phyloP scores from a whole-genome alignment of 2,113 vertebrate genomes.

The Ancistrus triradiatus region DNA sequence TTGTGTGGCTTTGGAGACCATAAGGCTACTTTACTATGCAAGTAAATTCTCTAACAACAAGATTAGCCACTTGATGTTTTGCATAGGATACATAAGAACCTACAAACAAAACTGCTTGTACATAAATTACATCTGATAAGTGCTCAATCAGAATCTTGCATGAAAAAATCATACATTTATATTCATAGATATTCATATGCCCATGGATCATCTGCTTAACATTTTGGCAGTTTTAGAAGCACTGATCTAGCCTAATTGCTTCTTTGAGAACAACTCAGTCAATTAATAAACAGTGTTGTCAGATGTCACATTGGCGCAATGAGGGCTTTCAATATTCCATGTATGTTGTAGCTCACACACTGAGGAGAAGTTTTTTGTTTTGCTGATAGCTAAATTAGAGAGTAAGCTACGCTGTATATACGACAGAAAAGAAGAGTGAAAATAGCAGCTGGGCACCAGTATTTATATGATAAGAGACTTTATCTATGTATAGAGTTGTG shows the following conservation, averaged over 20 bases:
- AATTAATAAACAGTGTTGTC: constrained; percentile 3
- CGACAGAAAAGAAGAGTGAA: not conserved
- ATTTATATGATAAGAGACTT: constrained; percentile 8
- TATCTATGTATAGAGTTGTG: not conserved
- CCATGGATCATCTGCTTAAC: too few species aligned
- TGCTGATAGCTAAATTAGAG: too few species aligned
- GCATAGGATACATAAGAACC: too few species aligned
- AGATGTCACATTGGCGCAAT: not conserved
- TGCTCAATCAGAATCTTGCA: too few species aligned
- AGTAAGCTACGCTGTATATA: not conserved
- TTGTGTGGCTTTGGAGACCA: not conserved
- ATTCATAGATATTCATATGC: too few species aligned
- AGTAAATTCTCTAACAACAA: too few species aligned
- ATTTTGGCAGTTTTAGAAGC: too few species aligned
- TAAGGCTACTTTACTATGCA: not conserved
- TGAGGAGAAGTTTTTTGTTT: constrained; percentile 16
- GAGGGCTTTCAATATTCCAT: constrained; percentile 2
- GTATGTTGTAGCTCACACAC: not conserved
- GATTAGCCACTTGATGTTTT: too few species aligned
- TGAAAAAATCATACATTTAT: too few species aligned
- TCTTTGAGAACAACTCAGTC: not conserved
- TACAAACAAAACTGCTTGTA: too few species aligned
- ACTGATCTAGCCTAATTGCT: too few species aligned
- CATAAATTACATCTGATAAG: too few species aligned
- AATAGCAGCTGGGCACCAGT: not conserved